Base-by-base conservation (phyloP, 2,888 invertebrate species). In the Diarsia rubi region DNA sequence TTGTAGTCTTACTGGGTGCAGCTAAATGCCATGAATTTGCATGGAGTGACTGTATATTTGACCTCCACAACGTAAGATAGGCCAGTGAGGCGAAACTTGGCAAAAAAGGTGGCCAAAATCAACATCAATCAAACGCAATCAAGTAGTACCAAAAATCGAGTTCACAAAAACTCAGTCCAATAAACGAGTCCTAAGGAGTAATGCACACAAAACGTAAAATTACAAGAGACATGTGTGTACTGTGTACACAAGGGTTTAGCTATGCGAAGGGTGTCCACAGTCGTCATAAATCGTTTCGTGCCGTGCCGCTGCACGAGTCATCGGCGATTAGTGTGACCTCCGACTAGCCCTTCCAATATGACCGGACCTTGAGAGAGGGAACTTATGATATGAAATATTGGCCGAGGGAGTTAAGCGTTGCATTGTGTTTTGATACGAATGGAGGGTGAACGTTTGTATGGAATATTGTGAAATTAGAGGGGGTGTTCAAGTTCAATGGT, bases 201-300 rank as follows among this genome's bases (percentile, higher is more conserved):
- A 71, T 42, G 70, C 77, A 84, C 68, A 77, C 67, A 78, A n/a
- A 75, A 73, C 83, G 64, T 70, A 76, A 87, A 82, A 86, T 83
- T 83, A 78, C 71, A 71, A 83, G 83, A 78, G 84, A 82, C 83
- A 84, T 85, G 87, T 90, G 88, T 87, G 52, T 78, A 27, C 81
- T 81, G 64, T 75, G 87, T 88, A 88, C 86, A 88, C 86, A 88
- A 84, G 85, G 88, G 88, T 88, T 85, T 81, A 81, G 88, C 84
- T 89, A 89, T 87, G 86, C 86, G 88, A 88, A 88, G 90, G 91
- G 89, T 85, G 88, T 87, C 88, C 87, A 83, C 91, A 91, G 87
- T 89, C 88, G 88, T 91, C 92, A 93, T 93, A 93, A 93, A 92
- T 93, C 88, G 90, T 87, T 78, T 82, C 80, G 88, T 89, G 83